Base-by-base conservation (phyloP, 2,113 vertebrate genomes). In the Muntiacus muntjak region DNA sequence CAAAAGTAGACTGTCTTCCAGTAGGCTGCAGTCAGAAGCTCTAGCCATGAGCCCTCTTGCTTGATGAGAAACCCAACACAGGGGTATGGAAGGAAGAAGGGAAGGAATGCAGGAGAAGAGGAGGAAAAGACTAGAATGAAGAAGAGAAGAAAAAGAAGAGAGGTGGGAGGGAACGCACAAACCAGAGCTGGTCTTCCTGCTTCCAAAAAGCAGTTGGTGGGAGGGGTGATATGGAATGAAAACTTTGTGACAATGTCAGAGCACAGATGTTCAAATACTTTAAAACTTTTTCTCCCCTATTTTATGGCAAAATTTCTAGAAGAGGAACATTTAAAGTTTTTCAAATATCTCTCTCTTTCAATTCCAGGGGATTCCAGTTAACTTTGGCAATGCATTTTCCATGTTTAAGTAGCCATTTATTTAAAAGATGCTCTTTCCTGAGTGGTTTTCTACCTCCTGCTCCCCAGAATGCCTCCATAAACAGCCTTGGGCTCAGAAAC, bases 241-340 rank as follows among this genome's bases (percentile, higher is more conserved):
- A 87, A n/a, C 52, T 57, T 50, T 76, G 9, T 60, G 52, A 36
- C 79, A 19, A n/a, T 33, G 50, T 62, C 25, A 47, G 86, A 26
- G 55, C 5, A 8, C 93, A 78, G 54, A 81, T 94, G 88, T 86
- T 94, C 83, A 6, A 3, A 25, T 30, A 45, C 30, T 78, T 50
- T 33, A 23, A 60, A 87, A 7, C 58, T 52, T 55, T 82, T 9
- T 55, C 62, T 26, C 17, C 55, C 15, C 78, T 52, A 45, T 87
- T 71, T 94, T 97, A 97, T 74, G 90, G 87, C 71, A 92, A 94
- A 98, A 78, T 71, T 15, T 67, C 64, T 6, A 91, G 97, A 89
- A 33, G 19, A 81, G 26, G 43, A 89, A 96, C 52, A 74, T 55
- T 19, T 54, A 3, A 91, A 28, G 11, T 74, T 79, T 26, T 52